These are phyloP conservation scores for Drosophila arizonae DNA, from an alignment of 1,140 invertebrate genomes.

Conservation along the genomic window DNA sequence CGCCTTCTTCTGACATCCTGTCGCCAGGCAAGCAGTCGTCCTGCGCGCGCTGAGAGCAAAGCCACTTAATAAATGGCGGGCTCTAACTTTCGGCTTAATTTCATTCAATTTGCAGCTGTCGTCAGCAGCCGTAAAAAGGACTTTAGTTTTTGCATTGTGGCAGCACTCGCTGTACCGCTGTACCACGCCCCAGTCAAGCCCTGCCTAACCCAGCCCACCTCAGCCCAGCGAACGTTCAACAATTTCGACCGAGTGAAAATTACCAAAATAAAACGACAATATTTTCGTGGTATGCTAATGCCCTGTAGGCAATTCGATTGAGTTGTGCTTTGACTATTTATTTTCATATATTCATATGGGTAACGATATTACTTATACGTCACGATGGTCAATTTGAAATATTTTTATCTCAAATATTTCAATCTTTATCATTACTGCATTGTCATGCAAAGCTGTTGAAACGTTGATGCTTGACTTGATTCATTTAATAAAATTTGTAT, in stretches of 20 bases:
- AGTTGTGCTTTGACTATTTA: too few species aligned
- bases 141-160: slow-evolving; percentile 72
- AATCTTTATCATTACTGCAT: too few species aligned
- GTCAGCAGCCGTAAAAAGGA: slow-evolving; percentile 76
- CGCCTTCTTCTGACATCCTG: slow-evolving; percentile 28
- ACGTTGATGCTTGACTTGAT: too few species aligned
- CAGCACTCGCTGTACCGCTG: slow-evolving; percentile 27
- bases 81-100: slow-evolving; percentile 69
- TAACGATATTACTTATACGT: too few species aligned
- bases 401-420: too few species aligned
- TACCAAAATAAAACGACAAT: slow-evolving; percentile 23
- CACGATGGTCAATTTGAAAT: too few species aligned
- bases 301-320: neutral
- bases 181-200: neutral
- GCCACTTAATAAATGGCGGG: slow-evolving; percentile 71
- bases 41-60: slow-evolving; percentile 19
- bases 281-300: neutral
- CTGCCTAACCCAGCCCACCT: neutral
- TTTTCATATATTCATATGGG: too few species aligned
- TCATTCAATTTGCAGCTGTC: slow-evolving; percentile 78
- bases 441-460: too few species aligned
- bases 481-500: too few species aligned
- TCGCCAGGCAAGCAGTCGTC: slow-evolving; percentile 14
- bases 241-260: slow-evolving; percentile 30
- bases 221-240: slow-evolving; percentile 5